Base-by-base conservation (phyloP, 2,797 vertebrate genomes). In the Malacoctenus gilli region DNA sequence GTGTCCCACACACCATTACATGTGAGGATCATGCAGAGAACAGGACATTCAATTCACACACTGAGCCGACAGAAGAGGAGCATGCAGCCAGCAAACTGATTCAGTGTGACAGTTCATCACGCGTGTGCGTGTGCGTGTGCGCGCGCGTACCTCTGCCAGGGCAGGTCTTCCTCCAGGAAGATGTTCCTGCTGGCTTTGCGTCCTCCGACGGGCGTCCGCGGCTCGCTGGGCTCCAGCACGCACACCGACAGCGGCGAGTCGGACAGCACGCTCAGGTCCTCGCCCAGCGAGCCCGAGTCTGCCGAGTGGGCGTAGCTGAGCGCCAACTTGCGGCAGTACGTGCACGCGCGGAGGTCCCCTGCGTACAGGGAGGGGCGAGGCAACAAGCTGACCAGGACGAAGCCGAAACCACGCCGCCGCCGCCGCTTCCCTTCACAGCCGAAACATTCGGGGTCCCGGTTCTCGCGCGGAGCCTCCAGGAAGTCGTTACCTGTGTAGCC, bases 341-440 rank as follows among this genome's bases (percentile, higher is more conserved):
- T 99, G 21, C 97, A 99, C 8, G 95, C 97, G 38, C 97, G 92
- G 21, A 99, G 90, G 85, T 99, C 97, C 72, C 97, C 97, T 99
- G 23, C 1, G 19, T 6, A 47, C 3, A 18, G 18, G 2, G 12
- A 31, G 4, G 8, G 7, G 18, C 5, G 9, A 4, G 7, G n/a
- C n/a, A n/a, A n/a, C n/a, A n/a, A n/a, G n/a, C n/a, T n/a, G n/a
- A n/a, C n/a, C n/a, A n/a, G n/a, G n/a, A n/a, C n/a, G n/a, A n/a
- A n/a, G n/a, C n/a, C n/a, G n/a, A n/a, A n/a, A n/a, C n/a, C n/a
- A n/a, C n/a, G n/a, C n/a, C n/a, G n/a, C n/a, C n/a, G n/a, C n/a
- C n/a, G n/a, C n/a, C n/a, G n/a, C n/a, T n/a, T n/a, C n/a, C n/a
- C n/a, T n/a, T n/a, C n/a, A n/a, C n/a, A n/a, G n/a, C n/a, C n/a